These are phyloP conservation scores for Lochmaea capreae DNA, from an alignment of 2,888 invertebrate species.

Conservation along the genomic window DNA sequence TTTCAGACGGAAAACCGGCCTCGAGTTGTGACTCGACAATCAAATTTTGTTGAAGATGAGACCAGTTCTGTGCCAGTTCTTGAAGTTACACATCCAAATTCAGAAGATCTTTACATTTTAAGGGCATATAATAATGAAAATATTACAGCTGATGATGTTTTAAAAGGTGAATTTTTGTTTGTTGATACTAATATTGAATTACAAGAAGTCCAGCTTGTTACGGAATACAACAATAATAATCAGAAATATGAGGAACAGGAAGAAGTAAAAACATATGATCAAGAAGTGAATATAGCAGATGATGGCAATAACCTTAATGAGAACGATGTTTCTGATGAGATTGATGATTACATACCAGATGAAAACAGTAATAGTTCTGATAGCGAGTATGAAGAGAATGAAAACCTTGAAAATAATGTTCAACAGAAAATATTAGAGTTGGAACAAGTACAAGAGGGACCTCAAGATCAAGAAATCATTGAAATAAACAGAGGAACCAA, in stretches of 20 bases:
- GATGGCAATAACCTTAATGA: conserved; percentile 13
- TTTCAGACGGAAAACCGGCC: conserved; percentile 11
- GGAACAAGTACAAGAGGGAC: too few species aligned
- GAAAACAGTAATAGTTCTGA: conserved; percentile 10
- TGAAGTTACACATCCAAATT: conserved; percentile 7
- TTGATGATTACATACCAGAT: conserved; percentile 21
- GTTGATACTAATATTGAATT: conserved; percentile 16
- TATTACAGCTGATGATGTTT: conserved; percentile 19
- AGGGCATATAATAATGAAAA: background rate
- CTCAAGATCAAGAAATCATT: too few species aligned
- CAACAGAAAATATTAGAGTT: conserved; percentile 19
- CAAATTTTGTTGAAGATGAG: conserved; percentile 16
- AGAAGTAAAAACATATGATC: conserved; percentile 1
- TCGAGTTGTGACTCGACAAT: conserved; percentile 8
- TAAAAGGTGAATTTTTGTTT: conserved; percentile 17
- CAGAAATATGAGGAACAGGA: conserved; percentile 9
- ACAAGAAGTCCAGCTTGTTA: conserved; percentile 20
- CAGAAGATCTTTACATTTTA: conserved; percentile 13
- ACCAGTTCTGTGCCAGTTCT: conserved; percentile 12
- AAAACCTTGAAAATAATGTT: conserved; percentile 15
- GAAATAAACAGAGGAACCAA: too few species aligned
- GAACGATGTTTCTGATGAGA: conserved; percentile 12
- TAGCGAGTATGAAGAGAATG: too few species aligned
- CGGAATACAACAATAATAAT: conserved; percentile 14
- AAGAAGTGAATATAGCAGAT: conserved; percentile 11